phyloP scores from a whole-genome alignment of 2,113 vertebrate genomes.

The Lipotes vexillifer region DNA sequence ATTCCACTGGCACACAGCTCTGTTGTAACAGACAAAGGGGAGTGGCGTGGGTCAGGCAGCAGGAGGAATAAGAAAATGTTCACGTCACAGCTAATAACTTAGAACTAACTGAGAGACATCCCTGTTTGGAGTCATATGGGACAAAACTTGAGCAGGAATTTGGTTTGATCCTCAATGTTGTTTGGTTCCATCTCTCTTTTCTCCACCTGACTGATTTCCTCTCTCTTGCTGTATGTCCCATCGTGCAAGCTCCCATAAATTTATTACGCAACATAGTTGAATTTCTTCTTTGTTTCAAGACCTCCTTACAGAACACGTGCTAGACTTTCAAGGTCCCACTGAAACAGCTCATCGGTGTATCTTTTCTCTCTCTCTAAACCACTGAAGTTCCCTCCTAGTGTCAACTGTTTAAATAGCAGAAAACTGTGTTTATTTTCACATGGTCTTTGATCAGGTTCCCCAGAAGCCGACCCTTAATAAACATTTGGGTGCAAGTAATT shows the following conservation, averaged over 20 bases:
- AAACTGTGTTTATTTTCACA: neutral
- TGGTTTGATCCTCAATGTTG: neutral
- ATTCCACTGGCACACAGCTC: neutral
- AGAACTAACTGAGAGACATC: neutral
- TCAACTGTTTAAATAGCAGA: neutral
- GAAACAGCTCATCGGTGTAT: neutral
- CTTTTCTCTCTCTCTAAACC: neutral
- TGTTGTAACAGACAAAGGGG: neutral
- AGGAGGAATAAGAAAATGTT: neutral
- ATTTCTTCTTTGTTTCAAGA: neutral
- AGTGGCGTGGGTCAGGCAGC: neutral
- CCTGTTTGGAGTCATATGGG: neutral
- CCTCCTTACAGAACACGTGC: neutral
- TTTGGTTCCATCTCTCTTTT: neutral
- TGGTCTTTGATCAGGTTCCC: neutral
- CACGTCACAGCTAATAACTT: neutral
- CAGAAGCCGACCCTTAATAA: neutral
- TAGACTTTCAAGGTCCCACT: neutral
- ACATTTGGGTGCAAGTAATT: neutral
- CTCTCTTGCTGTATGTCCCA: neutral
- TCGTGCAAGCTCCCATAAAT: neutral
- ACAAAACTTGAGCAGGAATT: neutral
- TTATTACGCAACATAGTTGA: neutral
- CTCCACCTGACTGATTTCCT: neutral
- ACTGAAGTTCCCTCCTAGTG: neutral